Percentiles rank a stretch among this genome's conserved stretches.
Evolutionary conservation across 2,113 vertebrate species (phyloP).

Genomic region (Cyprinodon brontotheroides): DNA sequence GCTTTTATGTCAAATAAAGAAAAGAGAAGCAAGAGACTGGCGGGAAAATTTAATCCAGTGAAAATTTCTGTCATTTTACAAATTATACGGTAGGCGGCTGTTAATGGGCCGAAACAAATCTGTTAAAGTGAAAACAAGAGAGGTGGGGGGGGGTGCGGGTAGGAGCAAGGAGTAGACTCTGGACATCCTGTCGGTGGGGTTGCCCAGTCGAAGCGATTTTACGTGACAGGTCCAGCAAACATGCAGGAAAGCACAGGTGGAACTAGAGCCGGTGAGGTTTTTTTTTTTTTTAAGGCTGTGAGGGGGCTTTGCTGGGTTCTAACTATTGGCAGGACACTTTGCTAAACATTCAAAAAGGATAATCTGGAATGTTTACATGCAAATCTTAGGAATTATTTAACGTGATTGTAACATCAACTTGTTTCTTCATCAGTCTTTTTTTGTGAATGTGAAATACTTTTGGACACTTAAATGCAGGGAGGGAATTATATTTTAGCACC

Average conservation of each 20-base stretch:
- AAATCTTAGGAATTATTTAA: not conserved
- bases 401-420: not conserved
- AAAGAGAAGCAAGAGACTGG: too few species aligned
- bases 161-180: conserved; percentile 44
- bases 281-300: conserved; percentile 1
- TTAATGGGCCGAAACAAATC: too few species aligned
- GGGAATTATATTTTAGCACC: not conserved
- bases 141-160: conserved; percentile 21
- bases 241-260: conserved; percentile 78
- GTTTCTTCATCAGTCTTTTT: not conserved
- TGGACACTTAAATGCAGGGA: not conserved
- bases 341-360: not conserved
- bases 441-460: conserved; percentile 4
- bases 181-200: conserved; percentile 58
- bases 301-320: conserved; percentile 24
- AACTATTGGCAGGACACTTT: not conserved
- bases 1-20: too few species aligned
- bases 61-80: too few species aligned
- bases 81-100: too few species aligned
- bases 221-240: conserved; percentile 57
- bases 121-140: not conserved
- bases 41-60: too few species aligned
- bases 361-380: not conserved
- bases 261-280: conserved; percentile 73
- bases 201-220: conserved; percentile 39